Base-by-base conservation (phyloP, 2,888 invertebrate genomes). In the Drosophila nr. fundita region DNA sequence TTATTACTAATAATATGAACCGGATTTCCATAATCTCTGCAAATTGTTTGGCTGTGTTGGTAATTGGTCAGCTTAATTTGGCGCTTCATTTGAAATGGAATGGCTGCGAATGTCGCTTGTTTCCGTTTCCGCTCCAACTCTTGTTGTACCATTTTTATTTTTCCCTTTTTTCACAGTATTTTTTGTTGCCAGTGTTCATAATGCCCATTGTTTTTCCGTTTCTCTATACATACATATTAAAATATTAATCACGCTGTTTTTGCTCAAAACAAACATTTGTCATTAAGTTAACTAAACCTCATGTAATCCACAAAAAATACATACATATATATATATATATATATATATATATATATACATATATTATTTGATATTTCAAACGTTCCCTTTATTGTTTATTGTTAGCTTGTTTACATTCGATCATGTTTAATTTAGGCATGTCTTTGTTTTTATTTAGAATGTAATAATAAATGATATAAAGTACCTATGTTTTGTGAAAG, bases 81-180 rank as follows among this genome's bases (percentile, higher is more conserved):
- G 48, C 69, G 65, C 78, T 74, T 74, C 27, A 53, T 53, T 55
- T 49, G 29, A 57, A 60, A 48, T 54, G 52, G 62, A 78, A 72
- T 79, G 64, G 72, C 67, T 54, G 66, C 57, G 70, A 68, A 54
- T 72, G 59, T 63, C 71, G 76, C 78, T 76, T 80, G 68, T 78
- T 80, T 78, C 80, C 78, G 76, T 80, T 78, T 78, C 76, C 80
- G 76, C 48, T 70, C 40, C 34, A 58, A 52, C 52, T 67, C 32
- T 58, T 73, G 54, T 61, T 75, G 42, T 59, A 30, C 42, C 11
- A n/a, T 55, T 55, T 18, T 40, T 29, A 27, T 38, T 27, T 36
- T 36, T 24, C n/a, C 32, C 18, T 15, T 54, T 52, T 15, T 38
- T 29, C 15, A 40, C 29, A 69, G 40, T 69, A 58, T 38, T 42